These are phyloP conservation scores for Epirrita christyi DNA, from an alignment of 2,888 invertebrate genomes.

Conservation along the genomic window DNA sequence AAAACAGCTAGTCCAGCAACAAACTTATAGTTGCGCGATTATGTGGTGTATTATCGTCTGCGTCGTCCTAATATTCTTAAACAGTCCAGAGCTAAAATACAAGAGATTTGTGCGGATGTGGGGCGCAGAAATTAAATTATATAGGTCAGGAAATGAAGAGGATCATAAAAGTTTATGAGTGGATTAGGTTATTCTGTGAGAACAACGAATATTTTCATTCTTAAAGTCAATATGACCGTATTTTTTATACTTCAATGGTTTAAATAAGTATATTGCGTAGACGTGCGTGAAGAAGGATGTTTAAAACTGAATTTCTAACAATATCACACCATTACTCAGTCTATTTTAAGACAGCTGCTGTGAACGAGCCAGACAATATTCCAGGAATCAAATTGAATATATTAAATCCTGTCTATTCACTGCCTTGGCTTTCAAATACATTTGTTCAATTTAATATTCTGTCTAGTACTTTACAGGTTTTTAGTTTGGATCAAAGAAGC, in stretches of 20 bases:
- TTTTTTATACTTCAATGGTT: too few species aligned
- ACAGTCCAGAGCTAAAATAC: conserved; percentile 20
- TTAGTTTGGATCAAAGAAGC: conserved; percentile 4
- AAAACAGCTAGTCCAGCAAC: too few species aligned
- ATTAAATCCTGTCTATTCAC: conserved; percentile 9
- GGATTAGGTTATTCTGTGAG: conserved; percentile 14
- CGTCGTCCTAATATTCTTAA: conserved; percentile 6
- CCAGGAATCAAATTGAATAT: conserved; percentile 14
- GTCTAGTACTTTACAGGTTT: conserved; percentile 13
- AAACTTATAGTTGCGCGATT: too few species aligned
- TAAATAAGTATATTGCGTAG: too few species aligned
- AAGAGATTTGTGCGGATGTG: conserved; percentile 10
- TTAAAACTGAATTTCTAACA: neutral
- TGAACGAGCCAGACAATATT: conserved; percentile 14
- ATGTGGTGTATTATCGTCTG: neutral
- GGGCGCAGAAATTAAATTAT: conserved; percentile 28
- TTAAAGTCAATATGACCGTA: too few species aligned
- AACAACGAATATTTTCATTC: conserved; percentile 10
- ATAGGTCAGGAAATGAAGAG: conserved; percentile 25
- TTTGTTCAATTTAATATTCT: conserved; percentile 23
- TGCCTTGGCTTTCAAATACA: conserved; percentile 17
- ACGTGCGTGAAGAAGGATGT: too few species aligned
- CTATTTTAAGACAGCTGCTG: neutral
- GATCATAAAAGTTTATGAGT: conserved; percentile 26
- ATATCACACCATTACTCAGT: neutral